Percentiles rank a stretch among this genome's conserved stretches.
Conservation (phyloP, 2,113 vertebrate species). For the Serilophus lunatus region DNA sequence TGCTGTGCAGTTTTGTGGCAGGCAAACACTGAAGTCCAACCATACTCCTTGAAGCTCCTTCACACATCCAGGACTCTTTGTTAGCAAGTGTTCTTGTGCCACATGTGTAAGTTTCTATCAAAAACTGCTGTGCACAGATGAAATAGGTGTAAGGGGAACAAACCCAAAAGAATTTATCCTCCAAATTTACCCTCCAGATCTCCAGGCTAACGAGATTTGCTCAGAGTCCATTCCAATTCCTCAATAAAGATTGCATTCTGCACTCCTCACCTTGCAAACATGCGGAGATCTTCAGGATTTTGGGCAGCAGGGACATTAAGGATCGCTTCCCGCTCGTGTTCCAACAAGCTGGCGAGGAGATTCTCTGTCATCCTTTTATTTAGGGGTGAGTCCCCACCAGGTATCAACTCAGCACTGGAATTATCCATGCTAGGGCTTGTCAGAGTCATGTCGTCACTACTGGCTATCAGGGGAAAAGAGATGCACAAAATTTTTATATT, state of each 20-base stretch:
- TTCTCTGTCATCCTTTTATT: slow-evolving; percentile 95
- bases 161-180: not conserved
- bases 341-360: slow-evolving; percentile 89
- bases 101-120: not conserved
- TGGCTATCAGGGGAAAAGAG: slow-evolving; percentile 74
- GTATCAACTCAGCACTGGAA: slow-evolving; percentile 93
- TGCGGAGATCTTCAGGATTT: slow-evolving; percentile 92
- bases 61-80: not conserved
- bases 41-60: not conserved
- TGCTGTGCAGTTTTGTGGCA: not conserved
- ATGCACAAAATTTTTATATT: not conserved
- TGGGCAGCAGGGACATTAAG: slow-evolving; percentile 92
- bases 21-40: not conserved
- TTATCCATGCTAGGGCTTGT: slow-evolving; percentile 99
- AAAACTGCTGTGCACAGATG: not conserved
- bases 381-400: slow-evolving; percentile 91
- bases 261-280: slow-evolving; percentile 88
- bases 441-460: slow-evolving; percentile 98
- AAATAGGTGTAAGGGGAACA: not conserved
- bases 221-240: not conserved
- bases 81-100: not conserved
- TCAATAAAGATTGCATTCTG: not conserved
- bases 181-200: not conserved
- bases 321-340: slow-evolving; percentile 90
- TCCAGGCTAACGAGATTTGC: not conserved